phyloP scores from a whole-genome alignment of 1,140 invertebrate genomes.

The Brachionus paranguensis region DNA sequence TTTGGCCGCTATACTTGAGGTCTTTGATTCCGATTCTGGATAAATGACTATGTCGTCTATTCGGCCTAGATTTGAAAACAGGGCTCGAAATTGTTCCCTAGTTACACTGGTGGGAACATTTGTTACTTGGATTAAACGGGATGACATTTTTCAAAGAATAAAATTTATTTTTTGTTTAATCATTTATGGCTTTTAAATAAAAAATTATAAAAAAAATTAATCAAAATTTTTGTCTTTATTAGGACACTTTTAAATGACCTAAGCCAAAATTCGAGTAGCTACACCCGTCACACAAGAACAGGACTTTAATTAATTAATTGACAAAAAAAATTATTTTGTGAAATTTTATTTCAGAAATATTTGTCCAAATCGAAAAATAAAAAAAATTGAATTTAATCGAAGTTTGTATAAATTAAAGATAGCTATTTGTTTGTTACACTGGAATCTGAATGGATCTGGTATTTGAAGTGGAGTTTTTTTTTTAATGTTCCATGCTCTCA shows the following conservation, averaged over 20 bases:
- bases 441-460: neutral
- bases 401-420: neutral
- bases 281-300: neutral
- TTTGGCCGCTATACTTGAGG: neutral
- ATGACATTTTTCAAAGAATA: neutral
- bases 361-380: neutral
- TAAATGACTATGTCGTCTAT: slow-evolving; percentile 32
- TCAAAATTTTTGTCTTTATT: neutral
- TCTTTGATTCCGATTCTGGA: slow-evolving; percentile 25
- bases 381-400: neutral
- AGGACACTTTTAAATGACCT: neutral
- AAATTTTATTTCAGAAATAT: slow-evolving; percentile 35
- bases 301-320: neutral
- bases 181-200: neutral
- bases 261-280: neutral
- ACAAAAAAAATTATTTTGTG: neutral
- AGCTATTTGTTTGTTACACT: neutral
- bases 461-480: neutral
- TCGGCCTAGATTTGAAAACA: slow-evolving; percentile 35
- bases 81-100: slow-evolving; percentile 26
- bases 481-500: slow-evolving; percentile 39
- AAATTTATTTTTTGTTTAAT: neutral
- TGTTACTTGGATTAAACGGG: slow-evolving; percentile 36
- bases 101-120: slow-evolving; percentile 20
- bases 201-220: neutral